phyloP scores from a whole-genome alignment of 2,113 vertebrate species.

The Raja brachyura region DNA sequence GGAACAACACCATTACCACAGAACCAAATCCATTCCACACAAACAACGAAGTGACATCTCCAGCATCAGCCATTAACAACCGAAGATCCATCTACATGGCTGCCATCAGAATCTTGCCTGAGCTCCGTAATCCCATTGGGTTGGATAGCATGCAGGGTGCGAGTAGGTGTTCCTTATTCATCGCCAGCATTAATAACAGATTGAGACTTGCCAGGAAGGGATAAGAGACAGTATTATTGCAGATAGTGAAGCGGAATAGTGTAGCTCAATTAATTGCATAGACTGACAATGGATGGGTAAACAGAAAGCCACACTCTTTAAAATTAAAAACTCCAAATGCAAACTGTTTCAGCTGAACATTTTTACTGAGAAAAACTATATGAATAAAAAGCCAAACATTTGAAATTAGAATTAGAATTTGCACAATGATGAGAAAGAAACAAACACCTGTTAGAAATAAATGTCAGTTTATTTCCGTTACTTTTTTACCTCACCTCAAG shows the following conservation, averaged over 20 bases:
- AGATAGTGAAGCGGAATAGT: background rate
- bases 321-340: background rate
- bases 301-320: background rate
- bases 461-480: background rate
- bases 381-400: background rate
- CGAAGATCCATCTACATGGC: background rate
- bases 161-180: background rate
- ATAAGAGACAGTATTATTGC: background rate
- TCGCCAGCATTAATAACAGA: background rate
- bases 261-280: background rate
- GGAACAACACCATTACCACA: background rate
- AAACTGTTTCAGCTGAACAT: background rate
- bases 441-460: background rate
- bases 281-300: background rate
- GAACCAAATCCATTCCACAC: background rate
- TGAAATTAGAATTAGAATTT: background rate
- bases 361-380: background rate
- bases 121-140: background rate
- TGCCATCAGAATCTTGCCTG: background rate
- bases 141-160: background rate
- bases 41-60: constrained; percentile 2
- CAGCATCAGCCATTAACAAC: background rate
- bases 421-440: background rate
- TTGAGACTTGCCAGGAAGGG: background rate
- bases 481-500: background rate